phyloP scores from a whole-genome alignment of 2,888 invertebrate genomes.

The Fragum whitleyi region DNA sequence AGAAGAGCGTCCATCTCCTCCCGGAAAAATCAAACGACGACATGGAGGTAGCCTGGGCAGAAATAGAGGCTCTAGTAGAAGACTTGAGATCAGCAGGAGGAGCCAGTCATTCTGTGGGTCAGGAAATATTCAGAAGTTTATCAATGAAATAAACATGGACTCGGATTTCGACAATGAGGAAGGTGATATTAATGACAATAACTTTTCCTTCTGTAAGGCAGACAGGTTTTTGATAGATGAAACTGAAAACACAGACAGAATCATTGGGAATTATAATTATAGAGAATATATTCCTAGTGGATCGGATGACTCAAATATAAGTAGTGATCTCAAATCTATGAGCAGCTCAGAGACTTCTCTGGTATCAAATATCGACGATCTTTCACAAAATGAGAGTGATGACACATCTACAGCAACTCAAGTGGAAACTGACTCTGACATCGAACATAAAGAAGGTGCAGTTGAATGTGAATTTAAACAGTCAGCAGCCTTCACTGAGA shows the following conservation, averaged over 20 bases:
- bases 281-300: constrained; percentile 58
- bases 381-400: constrained; percentile 25
- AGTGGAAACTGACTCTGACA: constrained; percentile 44
- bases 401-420: constrained; percentile 22
- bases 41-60: constrained; percentile 69
- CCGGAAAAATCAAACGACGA: constrained; percentile 71
- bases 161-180: constrained; percentile 42
- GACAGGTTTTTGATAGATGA: constrained; percentile 49
- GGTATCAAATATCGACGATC: constrained; percentile 34
- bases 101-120: constrained; percentile 71
- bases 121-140: constrained; percentile 58
- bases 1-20: constrained; percentile 62
- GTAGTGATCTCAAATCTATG: constrained; percentile 60
- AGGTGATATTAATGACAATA: constrained; percentile 34
- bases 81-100: constrained; percentile 59
- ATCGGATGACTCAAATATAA: constrained; percentile 59
- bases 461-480: background rate
- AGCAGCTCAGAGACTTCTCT: constrained; percentile 37
- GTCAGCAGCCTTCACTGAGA: constrained; percentile 1
- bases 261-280: constrained; percentile 44
- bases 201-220: constrained; percentile 40
- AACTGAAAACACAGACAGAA: constrained; percentile 39
- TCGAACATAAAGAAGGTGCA: background rate
- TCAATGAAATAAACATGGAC: constrained; percentile 57
- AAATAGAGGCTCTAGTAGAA: constrained; percentile 61